These are phyloP conservation scores for Poecilia velifera DNA, from an alignment of 2,797 vertebrate species.

Conservation along the genomic window DNA sequence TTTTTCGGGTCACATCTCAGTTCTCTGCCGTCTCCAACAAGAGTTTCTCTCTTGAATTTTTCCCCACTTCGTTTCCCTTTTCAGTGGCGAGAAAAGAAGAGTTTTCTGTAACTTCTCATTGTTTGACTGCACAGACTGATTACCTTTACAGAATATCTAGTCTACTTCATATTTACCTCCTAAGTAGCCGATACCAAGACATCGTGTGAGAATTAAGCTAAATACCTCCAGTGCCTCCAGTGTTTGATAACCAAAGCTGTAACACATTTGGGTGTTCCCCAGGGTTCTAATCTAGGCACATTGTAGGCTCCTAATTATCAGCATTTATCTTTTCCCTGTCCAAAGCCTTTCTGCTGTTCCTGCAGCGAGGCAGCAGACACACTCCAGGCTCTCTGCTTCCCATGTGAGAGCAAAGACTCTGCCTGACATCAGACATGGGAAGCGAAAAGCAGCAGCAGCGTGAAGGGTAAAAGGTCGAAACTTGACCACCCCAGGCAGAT, in stretches of 20 bases:
- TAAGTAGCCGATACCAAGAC: neutral
- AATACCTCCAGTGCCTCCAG: neutral
- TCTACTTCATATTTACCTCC: neutral
- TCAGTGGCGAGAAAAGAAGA: neutral
- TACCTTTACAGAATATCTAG: neutral
- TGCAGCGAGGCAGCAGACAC: slow-evolving; percentile 60
- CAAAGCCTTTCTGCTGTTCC: slow-evolving; percentile 38
- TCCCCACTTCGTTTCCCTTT: neutral
- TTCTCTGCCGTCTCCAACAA: neutral
- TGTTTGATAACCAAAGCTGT: slow-evolving; percentile 25
- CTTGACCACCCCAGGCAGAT: slow-evolving; percentile 76
- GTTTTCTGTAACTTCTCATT: neutral
- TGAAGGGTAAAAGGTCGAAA: slow-evolving; percentile 77
- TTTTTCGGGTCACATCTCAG: neutral
- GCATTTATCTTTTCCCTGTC: slow-evolving; percentile 61
- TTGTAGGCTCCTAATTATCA: slow-evolving; percentile 60
- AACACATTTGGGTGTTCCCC: slow-evolving; percentile 48
- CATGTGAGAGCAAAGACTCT: slow-evolving; percentile 66
- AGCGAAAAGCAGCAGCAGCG: slow-evolving; percentile 61
- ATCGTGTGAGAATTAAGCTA: neutral
- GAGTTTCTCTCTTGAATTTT: neutral
- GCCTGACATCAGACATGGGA: slow-evolving; percentile 78
- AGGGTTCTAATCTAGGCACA: slow-evolving; percentile 52
- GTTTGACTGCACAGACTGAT: neutral
- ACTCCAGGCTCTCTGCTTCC: slow-evolving; percentile 69